Evolutionary conservation across 2,113 vertebrate genomes (phyloP), one percentile per base, ranked within the genome.

Genomic region (Cepphus grylle): DNA sequence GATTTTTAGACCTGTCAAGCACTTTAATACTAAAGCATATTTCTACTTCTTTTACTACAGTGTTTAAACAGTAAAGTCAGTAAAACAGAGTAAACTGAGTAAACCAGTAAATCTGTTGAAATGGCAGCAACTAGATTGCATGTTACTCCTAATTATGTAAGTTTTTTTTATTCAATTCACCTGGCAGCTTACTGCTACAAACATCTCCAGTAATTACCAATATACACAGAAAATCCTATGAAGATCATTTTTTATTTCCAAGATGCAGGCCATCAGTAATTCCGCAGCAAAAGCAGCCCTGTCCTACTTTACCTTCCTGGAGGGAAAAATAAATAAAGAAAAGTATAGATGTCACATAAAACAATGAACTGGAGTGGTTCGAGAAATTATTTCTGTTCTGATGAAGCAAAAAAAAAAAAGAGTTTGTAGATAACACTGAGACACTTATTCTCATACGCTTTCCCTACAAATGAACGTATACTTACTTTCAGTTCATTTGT

Each of bases 401-500:
- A 26, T 66, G 42, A 82, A 85, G 62, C 2, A 18, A 65, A 40
- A n/a, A 91, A 12, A 45, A 63, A 40, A 34, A 91, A 15, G 45
- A 32, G 8, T 40, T 63, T 80, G 50, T 38, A 74, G 30, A 15
- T 30, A 65, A 62, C 23, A 72, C 19, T 9, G 10, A 55, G 70
- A 61, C 22, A 56, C 8, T 63, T 80, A 53, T 21, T 66, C 27
- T n/a, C 32, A 58, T 43, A 30, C 21, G 7, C 18, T 52, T 77
- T 82, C 52, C 66, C 27, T 72, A 30, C n/a, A 92, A 67, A 56
- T 18, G 18, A 79, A 74, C 2, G 6, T 21, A 61, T 76, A 95
- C 97, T 98, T 98, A 99, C 99, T 90, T 97, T 98, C 81, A 99
- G 98, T 80, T 99, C 99, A 82, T 98, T 98, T 2, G 99, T 98